Evolutionary conservation across 2,113 vertebrate species (phyloP), one percentile per base, ranked within the genome.

Genomic region (Salvelinus fontinalis): DNA sequence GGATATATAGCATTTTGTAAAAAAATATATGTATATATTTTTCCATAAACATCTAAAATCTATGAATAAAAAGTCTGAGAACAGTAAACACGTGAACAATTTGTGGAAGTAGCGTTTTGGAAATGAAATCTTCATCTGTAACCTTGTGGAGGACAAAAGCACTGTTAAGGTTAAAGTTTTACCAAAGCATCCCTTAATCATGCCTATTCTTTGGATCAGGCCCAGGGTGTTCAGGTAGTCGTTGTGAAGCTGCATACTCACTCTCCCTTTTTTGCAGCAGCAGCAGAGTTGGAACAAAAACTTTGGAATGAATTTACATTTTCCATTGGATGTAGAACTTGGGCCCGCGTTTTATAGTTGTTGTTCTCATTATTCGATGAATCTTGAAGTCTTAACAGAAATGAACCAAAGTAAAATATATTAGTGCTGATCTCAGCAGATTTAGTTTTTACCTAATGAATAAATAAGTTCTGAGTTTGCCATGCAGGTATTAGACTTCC

Each of bases 321-420:
- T 93, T 93, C 92, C 92, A 79, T 86, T 93, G 89, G 90, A 91
- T 79, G 77, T 71, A 90, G 85, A 87, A 88, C 83, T 91, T 92
- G 91, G 92, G 91, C 87, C 77, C 76, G 82, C 34, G 24, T 92
- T 93, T 93, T 92, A 93, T 91, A 80, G 90, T 74, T 87, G 84
- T 91, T 90, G 88, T 91, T 91, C 80, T 88, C 83, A 89, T 90
- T 92, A 91, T 90, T 85, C 79, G 81, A 90, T 91, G 84, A 86
- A 89, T 90, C 84, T 83, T 85, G 77, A 91, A 88, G 85, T 88
- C 85, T 82, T 20, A 79, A 75, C 79, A 80, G 75, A 87, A 88
- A 79, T 77, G 79, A 84, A 79, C 84, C 31, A 67, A 67, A 75
- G 69, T 75, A 75, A 80, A 83, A 78, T 80, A 84, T 80, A 78